Evolutionary conservation across 2,113 vertebrate genomes (phyloP).

Genomic region (Grallaria varia): DNA sequence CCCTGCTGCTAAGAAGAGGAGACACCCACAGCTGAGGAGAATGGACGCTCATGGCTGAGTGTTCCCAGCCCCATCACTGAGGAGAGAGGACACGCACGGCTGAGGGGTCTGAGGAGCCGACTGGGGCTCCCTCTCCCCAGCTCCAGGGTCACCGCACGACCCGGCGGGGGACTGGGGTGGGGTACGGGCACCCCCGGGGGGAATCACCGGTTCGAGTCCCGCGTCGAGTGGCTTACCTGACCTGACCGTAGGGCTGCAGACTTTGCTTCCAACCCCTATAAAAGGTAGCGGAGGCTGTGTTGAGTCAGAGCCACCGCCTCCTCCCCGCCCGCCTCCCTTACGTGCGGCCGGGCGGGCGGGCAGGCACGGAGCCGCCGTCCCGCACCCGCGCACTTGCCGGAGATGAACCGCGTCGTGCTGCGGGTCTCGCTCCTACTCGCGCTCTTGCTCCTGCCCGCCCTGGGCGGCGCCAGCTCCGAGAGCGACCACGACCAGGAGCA

Average conservation of each 20-base stretch:
- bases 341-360: background rate
- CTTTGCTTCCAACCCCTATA: constrained; percentile 57
- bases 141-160: background rate
- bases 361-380: constrained; percentile 17
- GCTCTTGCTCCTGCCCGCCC: background rate
- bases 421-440: background rate
- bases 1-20: background rate
- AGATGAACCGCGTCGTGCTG: constrained; percentile 27
- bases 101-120: background rate
- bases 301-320: constrained; percentile 53
- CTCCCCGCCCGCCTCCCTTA: constrained; percentile 52
- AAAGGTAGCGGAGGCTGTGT: constrained; percentile 59
- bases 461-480: background rate
- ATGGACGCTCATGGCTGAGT: too few species aligned
- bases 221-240: background rate
- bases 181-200: background rate
- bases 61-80: background rate
- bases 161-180: background rate
- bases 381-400: constrained; percentile 18
- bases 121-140: rapidly evolving
- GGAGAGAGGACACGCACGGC: too few species aligned
- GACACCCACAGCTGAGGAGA: background rate
- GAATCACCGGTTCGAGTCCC: background rate
- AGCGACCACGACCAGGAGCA: background rate
- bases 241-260: background rate